Percentiles rank a stretch among this genome's conserved stretches.
Evolutionary conservation across 2,888 invertebrate genomes (phyloP).

Genomic region (Stenolophus ochropezus): DNA sequence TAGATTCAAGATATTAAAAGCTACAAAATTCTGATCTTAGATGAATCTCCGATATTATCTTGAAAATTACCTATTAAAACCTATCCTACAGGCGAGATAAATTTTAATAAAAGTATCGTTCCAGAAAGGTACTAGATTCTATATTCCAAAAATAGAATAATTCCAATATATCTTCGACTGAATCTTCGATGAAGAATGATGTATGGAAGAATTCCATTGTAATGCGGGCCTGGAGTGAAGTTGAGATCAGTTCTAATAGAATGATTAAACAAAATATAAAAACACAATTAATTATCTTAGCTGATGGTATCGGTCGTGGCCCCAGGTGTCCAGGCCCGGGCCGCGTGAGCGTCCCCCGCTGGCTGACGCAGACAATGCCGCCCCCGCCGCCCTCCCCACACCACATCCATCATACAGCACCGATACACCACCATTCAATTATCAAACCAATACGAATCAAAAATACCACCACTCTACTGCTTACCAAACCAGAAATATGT

Average conservation of each 20-base stretch:
- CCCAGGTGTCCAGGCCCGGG: slow-evolving; percentile 70
- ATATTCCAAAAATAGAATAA: no score
- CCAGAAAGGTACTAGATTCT: no score
- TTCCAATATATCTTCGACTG: no score
- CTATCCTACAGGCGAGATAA: no score
- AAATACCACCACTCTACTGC: no score
- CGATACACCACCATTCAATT: background rate
- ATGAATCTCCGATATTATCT: no score
- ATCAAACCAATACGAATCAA: background rate
- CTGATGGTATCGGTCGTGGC: slow-evolving; percentile 71
- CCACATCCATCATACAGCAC: background rate
- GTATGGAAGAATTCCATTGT: background rate
- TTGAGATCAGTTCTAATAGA: slow-evolving; percentile 71
- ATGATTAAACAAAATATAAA: slow-evolving; percentile 74
- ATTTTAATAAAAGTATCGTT: no score
- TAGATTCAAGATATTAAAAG: no score
- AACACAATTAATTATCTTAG: slow-evolving; percentile 73
- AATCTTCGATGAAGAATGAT: no score
- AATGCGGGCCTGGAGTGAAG: background rate
- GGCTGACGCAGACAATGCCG: slow-evolving; percentile 45
- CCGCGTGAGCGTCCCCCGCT: slow-evolving; percentile 64
- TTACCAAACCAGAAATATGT: no score
- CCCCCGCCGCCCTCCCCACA: background rate
- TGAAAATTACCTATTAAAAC: no score
- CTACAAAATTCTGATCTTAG: no score